Conservation (phyloP, 2,113 vertebrate species). For the Misgurnus mizolepis region DNA sequence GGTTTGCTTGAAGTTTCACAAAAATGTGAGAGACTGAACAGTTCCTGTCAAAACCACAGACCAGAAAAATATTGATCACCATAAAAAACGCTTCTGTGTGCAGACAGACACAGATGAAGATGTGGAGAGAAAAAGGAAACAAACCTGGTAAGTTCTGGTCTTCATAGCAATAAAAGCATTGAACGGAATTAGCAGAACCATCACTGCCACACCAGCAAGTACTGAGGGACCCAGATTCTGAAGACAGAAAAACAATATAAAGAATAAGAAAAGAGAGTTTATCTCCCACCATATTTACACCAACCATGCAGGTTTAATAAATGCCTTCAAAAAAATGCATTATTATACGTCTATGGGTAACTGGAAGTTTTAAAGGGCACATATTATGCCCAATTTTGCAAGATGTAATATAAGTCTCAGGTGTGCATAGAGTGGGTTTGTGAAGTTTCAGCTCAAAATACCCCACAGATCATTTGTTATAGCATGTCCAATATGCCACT, state of each 20-base stretch:
- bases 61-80: background rate
- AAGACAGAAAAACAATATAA: constrained; percentile 31
- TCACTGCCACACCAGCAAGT: constrained; percentile 89
- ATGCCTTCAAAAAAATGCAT: too few species aligned
- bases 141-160: constrained; percentile 88
- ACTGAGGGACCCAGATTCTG: constrained; percentile 88
- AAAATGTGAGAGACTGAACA: background rate
- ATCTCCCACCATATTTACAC: too few species aligned
- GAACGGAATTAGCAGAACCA: constrained; percentile 92
- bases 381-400: too few species aligned
- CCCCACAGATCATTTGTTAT: too few species aligned
- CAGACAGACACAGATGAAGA: background rate
- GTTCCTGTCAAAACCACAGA: background rate
- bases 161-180: constrained; percentile 91
- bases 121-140: background rate
- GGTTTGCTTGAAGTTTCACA: background rate
- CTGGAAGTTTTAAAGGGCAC: too few species aligned
- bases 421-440: too few species aligned
- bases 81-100: background rate
- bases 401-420: too few species aligned
- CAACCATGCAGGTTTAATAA: too few species aligned
- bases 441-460: too few species aligned
- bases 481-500: too few species aligned
- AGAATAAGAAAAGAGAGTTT: background rate
- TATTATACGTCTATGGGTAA: too few species aligned